Base-by-base conservation (phyloP, 2,113 vertebrate species). In the Noctilio leporinus region DNA sequence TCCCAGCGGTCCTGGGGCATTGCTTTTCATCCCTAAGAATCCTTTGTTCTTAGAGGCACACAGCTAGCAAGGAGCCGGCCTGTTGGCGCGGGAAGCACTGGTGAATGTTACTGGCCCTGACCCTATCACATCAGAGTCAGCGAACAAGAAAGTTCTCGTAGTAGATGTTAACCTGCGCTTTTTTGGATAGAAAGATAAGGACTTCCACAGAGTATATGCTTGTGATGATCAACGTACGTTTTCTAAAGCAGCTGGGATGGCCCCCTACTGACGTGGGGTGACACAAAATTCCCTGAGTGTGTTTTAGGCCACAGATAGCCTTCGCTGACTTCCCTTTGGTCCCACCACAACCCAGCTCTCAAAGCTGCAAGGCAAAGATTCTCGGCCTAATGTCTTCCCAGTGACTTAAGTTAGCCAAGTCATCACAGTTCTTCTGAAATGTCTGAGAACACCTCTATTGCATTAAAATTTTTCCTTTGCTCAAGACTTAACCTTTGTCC, bases 401-500 rank as follows among this genome's bases (percentile, higher is more conserved):
- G 10, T 43, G 57, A 70, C n/a, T 17, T 69, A 16, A 70, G 35
- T 69, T 19, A 70, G 35, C 12, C 62, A 83, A 55, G n/a, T 65
- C 67, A 55, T 49, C 11, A 26, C 81, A 15, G 30, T 10, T 40
- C 10, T 40, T 82, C n/a, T 15, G 43, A 22, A 80, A 86, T 5
- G 2, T 33, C 7, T 67, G 38, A 76, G 26, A 65, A 35, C 9
- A 22, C 12, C 70, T 35, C 0, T 6, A 45, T 47, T 87, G 17
- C n/a, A 51, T 1, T 17, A 6, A 76, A 49, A 80, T 83, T 65
- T 65, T 80, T n/a, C 4, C 72, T 83, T 82, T 67, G 22, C 45
- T 91, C 40, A 83, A 80, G 69, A 93, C 88, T 65, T 45, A 38
- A 38, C 15, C n/a, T 93, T 5, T 59, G 87, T 91, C 43, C 30